These are phyloP conservation scores for Scolopax mira DNA, from an alignment of 2,113 vertebrate species.

Conservation along the genomic window DNA sequence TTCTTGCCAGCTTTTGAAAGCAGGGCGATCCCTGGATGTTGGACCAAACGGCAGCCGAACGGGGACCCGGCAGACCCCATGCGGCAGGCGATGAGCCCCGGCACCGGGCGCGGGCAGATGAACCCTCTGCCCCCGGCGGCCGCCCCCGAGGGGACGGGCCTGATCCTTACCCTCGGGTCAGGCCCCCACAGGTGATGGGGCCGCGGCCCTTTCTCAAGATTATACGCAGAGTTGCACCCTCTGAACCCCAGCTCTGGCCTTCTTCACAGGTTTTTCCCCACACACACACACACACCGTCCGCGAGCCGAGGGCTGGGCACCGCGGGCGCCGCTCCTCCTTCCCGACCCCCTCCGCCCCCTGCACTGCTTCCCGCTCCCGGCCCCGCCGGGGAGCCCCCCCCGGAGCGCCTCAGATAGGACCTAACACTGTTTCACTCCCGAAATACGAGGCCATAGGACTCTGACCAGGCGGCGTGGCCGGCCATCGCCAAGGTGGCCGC, in stretches of 20 bases:
- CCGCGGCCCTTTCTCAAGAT: conserved; percentile 65
- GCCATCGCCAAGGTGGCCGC: conserved; percentile 59
- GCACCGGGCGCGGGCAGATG: neutral
- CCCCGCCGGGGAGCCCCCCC: conserved; percentile 50
- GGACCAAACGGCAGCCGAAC: conserved; percentile 27
- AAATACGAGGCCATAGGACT: conserved; percentile 86
- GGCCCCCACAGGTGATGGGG: neutral
- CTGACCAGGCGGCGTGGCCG: conserved; percentile 73
- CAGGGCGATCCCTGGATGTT: conserved; percentile 66
- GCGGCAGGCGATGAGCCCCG: neutral
- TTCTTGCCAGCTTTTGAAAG: conserved; percentile 72
- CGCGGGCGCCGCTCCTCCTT: conserved; percentile 75
- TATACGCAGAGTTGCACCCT: conserved; percentile 79
- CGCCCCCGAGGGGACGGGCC: conserved; percentile 1
- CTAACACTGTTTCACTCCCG: conserved; percentile 93
- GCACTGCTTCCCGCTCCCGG: conserved; percentile 36
- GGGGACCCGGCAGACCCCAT: neutral
- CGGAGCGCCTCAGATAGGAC: conserved; percentile 86
- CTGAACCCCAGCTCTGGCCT: conserved; percentile 53
- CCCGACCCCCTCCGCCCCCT: conserved; percentile 84
- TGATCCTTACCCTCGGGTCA: neutral
- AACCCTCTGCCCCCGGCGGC: neutral
- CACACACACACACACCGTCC: neutral
- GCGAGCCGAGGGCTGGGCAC: conserved; percentile 71
- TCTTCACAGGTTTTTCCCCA: conserved; percentile 78